Evolutionary conservation across 2,797 vertebrate species (phyloP).

Genomic region (Telmatherina bonti): DNA sequence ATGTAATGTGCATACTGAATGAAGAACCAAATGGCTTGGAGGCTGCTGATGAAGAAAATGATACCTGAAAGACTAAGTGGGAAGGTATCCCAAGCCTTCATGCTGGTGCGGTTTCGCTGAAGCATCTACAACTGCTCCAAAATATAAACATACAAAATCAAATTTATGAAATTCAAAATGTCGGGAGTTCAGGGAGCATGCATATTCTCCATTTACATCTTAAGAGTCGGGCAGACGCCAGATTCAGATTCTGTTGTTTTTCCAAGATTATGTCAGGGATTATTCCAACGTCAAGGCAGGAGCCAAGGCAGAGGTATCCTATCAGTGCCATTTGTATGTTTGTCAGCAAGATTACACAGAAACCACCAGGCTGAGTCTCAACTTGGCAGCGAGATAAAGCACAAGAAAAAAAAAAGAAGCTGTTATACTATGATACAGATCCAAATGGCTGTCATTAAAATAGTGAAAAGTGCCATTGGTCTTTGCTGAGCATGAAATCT

Average conservation of each 20-base stretch:
- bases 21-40: conserved; percentile 3
- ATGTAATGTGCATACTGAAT: conserved; percentile 17
- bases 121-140: conserved; percentile 35
- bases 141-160: conserved; percentile 47
- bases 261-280: conserved; percentile 56
- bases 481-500: neutral
- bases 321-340: conserved; percentile 9
- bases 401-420: neutral
- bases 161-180: conserved; percentile 51
- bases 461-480: neutral
- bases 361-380: neutral
- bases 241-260: conserved; percentile 47
- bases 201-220: conserved; percentile 39
- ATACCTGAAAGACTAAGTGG: conserved; percentile 23
- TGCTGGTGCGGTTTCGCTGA: conserved; percentile 28
- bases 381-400: neutral
- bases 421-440: neutral
- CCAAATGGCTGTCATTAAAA: neutral
- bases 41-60: conserved; percentile 3
- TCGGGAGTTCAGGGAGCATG: conserved; percentile 50
- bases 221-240: conserved; percentile 45
- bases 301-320: conserved; percentile 1
- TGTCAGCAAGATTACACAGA: neutral
- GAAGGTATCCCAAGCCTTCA: conserved; percentile 16
- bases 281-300: conserved; percentile 31